These are phyloP conservation scores for Tethya wilhelma DNA, from an alignment of 37 sponge, comb jelly and placozoan species.

Conservation along the genomic window DNA sequence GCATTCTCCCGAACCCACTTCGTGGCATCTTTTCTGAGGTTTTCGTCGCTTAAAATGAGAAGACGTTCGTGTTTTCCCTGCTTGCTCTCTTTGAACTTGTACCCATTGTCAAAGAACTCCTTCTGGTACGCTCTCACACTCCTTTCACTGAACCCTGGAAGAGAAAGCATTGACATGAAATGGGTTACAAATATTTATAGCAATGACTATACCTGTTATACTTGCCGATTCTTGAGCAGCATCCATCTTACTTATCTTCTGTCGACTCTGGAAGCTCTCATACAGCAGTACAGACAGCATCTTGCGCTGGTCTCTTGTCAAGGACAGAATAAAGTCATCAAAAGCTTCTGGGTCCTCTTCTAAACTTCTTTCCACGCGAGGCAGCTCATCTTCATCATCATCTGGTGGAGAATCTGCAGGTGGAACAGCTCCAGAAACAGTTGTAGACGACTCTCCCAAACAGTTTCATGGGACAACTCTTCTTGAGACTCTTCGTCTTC, in stretches of 20 bases:
- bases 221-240: slow-evolving; percentile 9
- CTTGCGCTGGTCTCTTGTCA: background rate
- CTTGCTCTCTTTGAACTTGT: background rate
- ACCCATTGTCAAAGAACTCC: slow-evolving; percentile 16
- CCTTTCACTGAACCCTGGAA: slow-evolving; percentile 24
- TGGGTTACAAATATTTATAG: background rate
- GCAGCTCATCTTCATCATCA: background rate
- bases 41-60: background rate
- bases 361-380: background rate
- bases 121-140: slow-evolving; percentile 6
- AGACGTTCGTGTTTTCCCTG: slow-evolving; percentile 21
- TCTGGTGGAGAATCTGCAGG: background rate
- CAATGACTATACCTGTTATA: background rate
- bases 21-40: background rate
- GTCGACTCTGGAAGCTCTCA: background rate
- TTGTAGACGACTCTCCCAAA: background rate
- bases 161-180: background rate
- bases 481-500: background rate
- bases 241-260: background rate
- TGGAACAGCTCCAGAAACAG: background rate
- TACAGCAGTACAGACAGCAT: slow-evolving; percentile 3
- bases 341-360: no score
- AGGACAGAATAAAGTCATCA: no score
- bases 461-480: background rate
- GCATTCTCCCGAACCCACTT: slow-evolving; percentile 19